Conservation (phyloP, 2,888 invertebrate species). For the Prosapia bicincta region DNA sequence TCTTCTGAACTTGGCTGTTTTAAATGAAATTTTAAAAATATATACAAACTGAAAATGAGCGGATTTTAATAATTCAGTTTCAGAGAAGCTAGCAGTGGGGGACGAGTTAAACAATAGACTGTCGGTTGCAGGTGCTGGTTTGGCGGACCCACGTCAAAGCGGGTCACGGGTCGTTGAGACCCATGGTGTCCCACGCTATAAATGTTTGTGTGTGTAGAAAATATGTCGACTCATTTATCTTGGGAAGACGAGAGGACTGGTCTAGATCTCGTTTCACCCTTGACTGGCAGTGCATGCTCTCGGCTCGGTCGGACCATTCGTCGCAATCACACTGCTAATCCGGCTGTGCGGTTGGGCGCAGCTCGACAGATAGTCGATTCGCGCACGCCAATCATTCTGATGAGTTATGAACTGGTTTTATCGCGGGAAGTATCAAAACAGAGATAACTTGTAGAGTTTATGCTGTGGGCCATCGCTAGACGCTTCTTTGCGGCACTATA, state of each 20-base stretch:
- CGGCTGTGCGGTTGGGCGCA: neutral
- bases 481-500: no score
- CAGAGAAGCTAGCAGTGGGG: no score
- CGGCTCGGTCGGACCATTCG: neutral
- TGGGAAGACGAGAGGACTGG: neutral
- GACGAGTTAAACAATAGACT: neutral
- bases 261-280: neutral
- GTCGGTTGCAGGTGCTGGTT: neutral
- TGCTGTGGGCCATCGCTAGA: neutral
- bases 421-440: neutral
- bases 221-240: neutral
- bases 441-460: neutral
- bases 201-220: conserved; percentile 2
- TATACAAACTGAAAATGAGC: no score
- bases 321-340: neutral
- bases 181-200: neutral
- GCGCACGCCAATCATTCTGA: neutral
- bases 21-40: no score
- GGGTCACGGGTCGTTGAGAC: neutral
- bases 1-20: no score
- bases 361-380: neutral
- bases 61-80: no score
- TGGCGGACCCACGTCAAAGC: conserved; percentile 2
- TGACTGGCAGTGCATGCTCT: neutral
- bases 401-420: neutral